Evolutionary conservation across 2,888 invertebrate species (phyloP), one percentile per base, ranked within the genome.

Genomic region (Drosophila mimetica): DNA sequence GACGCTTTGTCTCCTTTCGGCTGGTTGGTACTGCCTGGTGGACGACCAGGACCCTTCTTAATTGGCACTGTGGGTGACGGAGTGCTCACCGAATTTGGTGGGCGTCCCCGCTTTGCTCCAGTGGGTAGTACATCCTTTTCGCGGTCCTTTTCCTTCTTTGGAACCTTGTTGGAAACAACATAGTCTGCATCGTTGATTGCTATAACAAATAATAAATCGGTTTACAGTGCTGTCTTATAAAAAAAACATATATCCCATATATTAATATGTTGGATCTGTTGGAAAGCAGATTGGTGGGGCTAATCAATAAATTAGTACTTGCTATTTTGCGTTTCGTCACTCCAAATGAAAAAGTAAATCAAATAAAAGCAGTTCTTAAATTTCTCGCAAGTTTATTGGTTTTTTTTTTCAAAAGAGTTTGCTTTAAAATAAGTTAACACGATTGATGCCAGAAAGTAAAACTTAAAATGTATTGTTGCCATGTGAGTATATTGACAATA

Each of bases 131-230:
- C 32, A 9, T 77, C 76, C 69, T 61, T 83, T 3, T 48, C 60
- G 5, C 73, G 52, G 20, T 87, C 84, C 55, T 84, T 83, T 53
- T 91, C 91, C 54, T 91, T 91, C 67, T 91, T 91, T 20, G 82
- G 84, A n/a, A 78, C 69, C 71, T 90, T 91, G 3, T 76, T 57
- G 4, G 72, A 16, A 60, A 79, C 76, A 11, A 77, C 66, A 60
- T 91, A 91, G 53, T 91, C 91, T 0, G 91, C 84, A 75, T 91
- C 91, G 63, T 88, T 91, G 50, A 91, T 91, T n/a, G 91, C 91
- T 91, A 41, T 79, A 81, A 36, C 18, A 47, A 32, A 54, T 13
- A 57, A 53, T n/a, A 11, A 25, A 44, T 8, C n/a, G 14, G 22
- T 42, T 42, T 42, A 42, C 22, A 44, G 25, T 25, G 8, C 5